A percentile compares a stretch with the other conserved stretches of the same genome.
Conservation (phyloP, 2,888 invertebrate species). For the Plebejus anna region DNA sequence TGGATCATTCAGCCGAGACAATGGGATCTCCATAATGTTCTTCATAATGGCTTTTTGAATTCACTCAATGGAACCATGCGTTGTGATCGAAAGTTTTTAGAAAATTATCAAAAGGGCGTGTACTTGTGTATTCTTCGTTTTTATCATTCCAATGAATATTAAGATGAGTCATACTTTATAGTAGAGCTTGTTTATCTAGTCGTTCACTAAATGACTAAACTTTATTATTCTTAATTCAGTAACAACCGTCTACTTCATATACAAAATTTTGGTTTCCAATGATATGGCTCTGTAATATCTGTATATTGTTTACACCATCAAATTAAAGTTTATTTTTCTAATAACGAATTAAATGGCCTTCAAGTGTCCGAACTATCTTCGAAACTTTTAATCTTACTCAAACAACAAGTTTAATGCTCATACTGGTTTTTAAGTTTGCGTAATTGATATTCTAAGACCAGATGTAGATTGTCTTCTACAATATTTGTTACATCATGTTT, state of each 20-base stretch:
- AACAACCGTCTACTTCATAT: not conserved
- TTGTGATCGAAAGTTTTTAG: constrained; percentile 68
- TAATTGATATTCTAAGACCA: constrained; percentile 19
- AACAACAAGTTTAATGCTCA: constrained; percentile 3
- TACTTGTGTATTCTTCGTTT: constrained; percentile 10
- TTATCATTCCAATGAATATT: not conserved
- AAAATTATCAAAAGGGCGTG: constrained; percentile 44
- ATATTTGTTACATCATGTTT: constrained; percentile 25
- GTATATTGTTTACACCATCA: not conserved
- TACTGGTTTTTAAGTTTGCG: constrained; percentile 24
- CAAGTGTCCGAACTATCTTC: not conserved
- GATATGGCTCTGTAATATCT: not conserved
- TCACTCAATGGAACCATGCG: constrained; percentile 68
- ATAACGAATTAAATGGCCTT: not conserved
- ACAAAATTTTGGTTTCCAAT: not conserved
- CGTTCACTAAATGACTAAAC: not conserved
- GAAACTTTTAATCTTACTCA: constrained; percentile 19
- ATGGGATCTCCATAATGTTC: constrained; percentile 72
- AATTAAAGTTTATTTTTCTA: not conserved
- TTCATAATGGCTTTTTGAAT: constrained; percentile 72
- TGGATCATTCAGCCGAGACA: constrained; percentile 73
- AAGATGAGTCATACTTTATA: not conserved
- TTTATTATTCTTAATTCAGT: not conserved
- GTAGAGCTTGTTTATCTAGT: not conserved
- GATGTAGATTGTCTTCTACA: constrained; percentile 14